Conservation (phyloP, 2,113 vertebrate genomes). For the Pluvialis apricaria region DNA sequence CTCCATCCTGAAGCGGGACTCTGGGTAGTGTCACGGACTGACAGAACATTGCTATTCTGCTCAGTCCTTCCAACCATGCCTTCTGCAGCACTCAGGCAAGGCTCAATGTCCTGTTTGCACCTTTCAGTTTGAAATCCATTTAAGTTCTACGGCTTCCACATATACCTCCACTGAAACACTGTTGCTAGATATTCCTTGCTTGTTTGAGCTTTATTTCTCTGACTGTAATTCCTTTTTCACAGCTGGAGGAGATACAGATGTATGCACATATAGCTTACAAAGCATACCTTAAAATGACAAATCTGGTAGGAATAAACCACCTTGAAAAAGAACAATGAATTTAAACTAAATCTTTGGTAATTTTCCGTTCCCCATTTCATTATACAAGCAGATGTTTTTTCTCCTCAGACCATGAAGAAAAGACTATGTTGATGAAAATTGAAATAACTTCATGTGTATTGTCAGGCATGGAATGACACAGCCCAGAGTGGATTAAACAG, state of each 20-base stretch:
- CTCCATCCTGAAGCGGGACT: fast-evolving
- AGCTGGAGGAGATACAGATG: background rate
- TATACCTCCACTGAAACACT: background rate
- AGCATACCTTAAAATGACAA: background rate
- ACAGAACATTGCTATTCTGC: background rate
- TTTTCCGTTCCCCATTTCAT: background rate
- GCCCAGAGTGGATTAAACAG: background rate
- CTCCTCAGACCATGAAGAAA: background rate
- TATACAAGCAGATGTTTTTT: background rate
- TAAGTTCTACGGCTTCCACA: background rate
- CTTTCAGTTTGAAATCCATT: background rate
- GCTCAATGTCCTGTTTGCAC: background rate
- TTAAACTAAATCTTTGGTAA: background rate
- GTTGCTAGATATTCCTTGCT: background rate
- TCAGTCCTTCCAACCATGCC: background rate
- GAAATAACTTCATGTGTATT: background rate
- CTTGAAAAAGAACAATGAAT: background rate
- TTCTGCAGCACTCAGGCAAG: too few relatives aligned
- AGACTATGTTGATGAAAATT: background rate
- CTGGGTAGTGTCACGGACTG: background rate
- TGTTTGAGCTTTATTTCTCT: background rate
- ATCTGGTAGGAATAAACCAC: background rate
- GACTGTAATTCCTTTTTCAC: background rate
- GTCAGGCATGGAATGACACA: background rate
- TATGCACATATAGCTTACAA: background rate